Base-by-base conservation (phyloP, 1,140 invertebrate genomes). In the Aphaenogaster rudis region DNA sequence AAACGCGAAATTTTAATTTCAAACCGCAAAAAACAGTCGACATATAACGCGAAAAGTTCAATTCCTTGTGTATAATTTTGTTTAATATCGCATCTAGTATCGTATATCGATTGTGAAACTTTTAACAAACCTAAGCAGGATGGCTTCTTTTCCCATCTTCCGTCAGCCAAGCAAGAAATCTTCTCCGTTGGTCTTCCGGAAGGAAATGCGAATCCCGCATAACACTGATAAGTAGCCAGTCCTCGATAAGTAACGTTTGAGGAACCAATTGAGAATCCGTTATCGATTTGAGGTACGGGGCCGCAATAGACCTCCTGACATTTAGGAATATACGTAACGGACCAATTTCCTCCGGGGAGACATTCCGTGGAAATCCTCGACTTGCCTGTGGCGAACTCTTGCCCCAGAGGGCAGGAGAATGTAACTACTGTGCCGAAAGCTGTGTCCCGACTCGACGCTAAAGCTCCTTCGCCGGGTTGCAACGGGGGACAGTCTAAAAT, bases 261-360 rank as follows among this genome's bases (percentile, higher is more conserved):
- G 1, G 99, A 98, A 67, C 98, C 98, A 93, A 99, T 99, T 0
- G 99, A 99, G 94, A 99, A 99, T 66, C 99, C 99, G 94, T 99
- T 99, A 91, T 99, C 98, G 82, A 99, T 99, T 96, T 99, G 99
- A 80, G 99, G 99, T 39, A 99, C 99, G 50, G 99, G 98, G 76
- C 98, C 98, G 95, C 99, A 99, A 93, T 99, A 99, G 21, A 99
- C 98, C 96, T 99, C 98, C 97, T 99, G 99, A 95, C 99, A 99
- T 93, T 97, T 97, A 5, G 99, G 99, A 93, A 99, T 99, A 93
- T 98, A 98, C 52, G 97, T 97, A 36, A 98, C 96, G 17, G 98
- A 99, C 99, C 99, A 99, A 93, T 98, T 98, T 76, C 99, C 99
- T 91, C 98, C 98, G 90, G 97, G 97, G 90, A 97, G 94, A 96